Conservation (phyloP, 1,140 invertebrate genomes). For the Drosophila sechellia region DNA sequence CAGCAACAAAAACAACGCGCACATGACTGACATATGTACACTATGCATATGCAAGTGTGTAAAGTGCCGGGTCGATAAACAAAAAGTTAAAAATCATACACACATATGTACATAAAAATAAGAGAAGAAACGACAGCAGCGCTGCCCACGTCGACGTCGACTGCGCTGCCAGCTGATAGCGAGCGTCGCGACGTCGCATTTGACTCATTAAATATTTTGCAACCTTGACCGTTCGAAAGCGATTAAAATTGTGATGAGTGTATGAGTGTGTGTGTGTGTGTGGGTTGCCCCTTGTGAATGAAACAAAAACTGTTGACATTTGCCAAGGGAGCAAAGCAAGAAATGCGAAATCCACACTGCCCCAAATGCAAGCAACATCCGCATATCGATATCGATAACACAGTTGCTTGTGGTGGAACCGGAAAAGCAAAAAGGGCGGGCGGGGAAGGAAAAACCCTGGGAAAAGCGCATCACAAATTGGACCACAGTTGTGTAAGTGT, state of each 20-base stretch:
- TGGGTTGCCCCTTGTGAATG: constrained; percentile 22
- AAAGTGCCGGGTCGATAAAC: constrained; percentile 67
- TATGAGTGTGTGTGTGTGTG: constrained; percentile 9
- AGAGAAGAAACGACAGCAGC: constrained; percentile 25
- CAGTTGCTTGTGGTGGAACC: neutral
- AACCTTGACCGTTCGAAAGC: constrained; percentile 82
- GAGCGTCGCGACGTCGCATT: constrained; percentile 57
- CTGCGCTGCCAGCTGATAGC: constrained; percentile 62
- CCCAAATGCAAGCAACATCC: neutral
- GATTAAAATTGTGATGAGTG: constrained; percentile 66
- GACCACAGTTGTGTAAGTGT: no score
- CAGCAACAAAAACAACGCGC: constrained; percentile 6
- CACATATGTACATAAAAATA: constrained; percentile 4
- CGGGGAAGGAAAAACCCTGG: neutral
- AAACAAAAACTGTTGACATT: constrained; percentile 44
- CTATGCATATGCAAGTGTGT: constrained; percentile 24
- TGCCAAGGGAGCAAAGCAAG: neutral
- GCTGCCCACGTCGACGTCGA: constrained; percentile 24
- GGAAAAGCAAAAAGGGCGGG: neutral
- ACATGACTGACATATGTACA: constrained; percentile 16
- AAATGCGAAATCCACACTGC: constrained; percentile 1
- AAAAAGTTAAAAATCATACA: constrained; percentile 37
- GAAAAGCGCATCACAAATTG: no score
- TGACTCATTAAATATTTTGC: constrained; percentile 83
- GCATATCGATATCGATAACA: constrained; percentile 6